Evolutionary conservation across 2,797 vertebrate genomes (phyloP).

Genomic region (Prionace glauca): DNA sequence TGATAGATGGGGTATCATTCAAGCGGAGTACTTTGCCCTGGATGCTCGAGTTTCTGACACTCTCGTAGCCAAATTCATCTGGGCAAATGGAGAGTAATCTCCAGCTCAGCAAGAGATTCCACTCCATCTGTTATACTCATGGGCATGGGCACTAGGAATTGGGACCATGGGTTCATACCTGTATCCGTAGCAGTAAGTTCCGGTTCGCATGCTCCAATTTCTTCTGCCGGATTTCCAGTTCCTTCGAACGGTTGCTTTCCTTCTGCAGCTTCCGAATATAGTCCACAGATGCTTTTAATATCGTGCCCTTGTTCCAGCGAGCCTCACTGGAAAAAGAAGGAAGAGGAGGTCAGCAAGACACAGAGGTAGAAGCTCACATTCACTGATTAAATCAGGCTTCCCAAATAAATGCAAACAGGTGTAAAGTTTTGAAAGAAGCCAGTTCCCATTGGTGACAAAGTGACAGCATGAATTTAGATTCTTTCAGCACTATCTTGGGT

Average conservation of each 20-base stretch:
- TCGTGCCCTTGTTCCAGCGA: conserved; percentile 98
- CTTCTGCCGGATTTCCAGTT: conserved; percentile 87
- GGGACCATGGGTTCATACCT: conserved; percentile 57
- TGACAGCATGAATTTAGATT: not conserved
- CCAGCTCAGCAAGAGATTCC: not conserved
- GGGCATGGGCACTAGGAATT: too few relatives aligned
- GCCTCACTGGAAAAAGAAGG: conserved; percentile 64
- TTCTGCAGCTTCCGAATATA: conserved; percentile 98
- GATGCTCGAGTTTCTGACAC: not conserved
- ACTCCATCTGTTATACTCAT: too few relatives aligned
- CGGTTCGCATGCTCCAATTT: conserved; percentile 91
- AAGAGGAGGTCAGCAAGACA: not conserved
- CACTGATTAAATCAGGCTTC: not conserved
- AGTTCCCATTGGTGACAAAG: too few relatives aligned
- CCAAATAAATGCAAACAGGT: not conserved
- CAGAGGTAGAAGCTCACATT: not conserved
- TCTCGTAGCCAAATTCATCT: too few relatives aligned
- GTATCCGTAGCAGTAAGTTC: conserved; percentile 85
- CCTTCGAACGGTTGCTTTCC: conserved; percentile 79
- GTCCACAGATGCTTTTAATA: conserved; percentile 88
- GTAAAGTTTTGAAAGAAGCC: too few relatives aligned
- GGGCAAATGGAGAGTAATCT: too few relatives aligned
- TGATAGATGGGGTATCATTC: not conserved
- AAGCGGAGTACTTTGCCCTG: not conserved
- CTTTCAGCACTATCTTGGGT: too few relatives aligned